Base-by-base conservation (phyloP, 2,797 vertebrate genomes). In the Peromyscus melanophrys region DNA sequence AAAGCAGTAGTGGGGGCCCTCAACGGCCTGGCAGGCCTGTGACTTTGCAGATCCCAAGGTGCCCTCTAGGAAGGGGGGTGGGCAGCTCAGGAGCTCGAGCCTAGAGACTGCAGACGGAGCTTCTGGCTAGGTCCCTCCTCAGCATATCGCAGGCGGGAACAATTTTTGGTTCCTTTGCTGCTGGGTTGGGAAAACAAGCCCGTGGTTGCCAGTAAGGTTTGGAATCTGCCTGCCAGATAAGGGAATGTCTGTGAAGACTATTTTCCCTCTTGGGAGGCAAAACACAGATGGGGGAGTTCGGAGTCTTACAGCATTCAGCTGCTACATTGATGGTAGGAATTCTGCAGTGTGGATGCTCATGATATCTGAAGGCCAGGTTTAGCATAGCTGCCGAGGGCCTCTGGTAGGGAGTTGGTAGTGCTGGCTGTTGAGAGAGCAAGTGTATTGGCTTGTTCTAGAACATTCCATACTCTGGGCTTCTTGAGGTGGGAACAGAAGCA, bases 201-300 rank as follows among this genome's bases (percentile, higher is more conserved):
- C 80, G 95, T 19, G 21, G 96, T 98, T 99, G 98, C 98, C 98
- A 97, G 98, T 98, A 98, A 99, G 98, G 98, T 98, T 99, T 98
- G 97, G 98, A 97, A 98, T 98, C 95, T 97, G 98, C 98, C 98
- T 98, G 98, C 98, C 98, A 99, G 98, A 98, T 98, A 97, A 98
- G 98, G 98, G 98, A 98, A 98, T 98, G 98, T 96, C 98, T 98
- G 98, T 49, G 98, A 98, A 98, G 98, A 98, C 97, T 98, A 98
- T 98, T 98, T 98, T 98, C 98, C 99, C 98, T 99, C 98, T 98
- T 97, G 98, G 98, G 98, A 98, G 97, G 98, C 98, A 98, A 98
- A 98, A 99, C 98, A 98, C 98, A 99, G 98, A 99, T 98, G 98
- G 98, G 98, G 98, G 98, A 98, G 98, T 98, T 98, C 97, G 98